A percentile compares a stretch with the other conserved stretches of the same genome.
Evolutionary conservation across 2,888 invertebrate genomes (phyloP).

Genomic region (Orchestes rusci): DNA sequence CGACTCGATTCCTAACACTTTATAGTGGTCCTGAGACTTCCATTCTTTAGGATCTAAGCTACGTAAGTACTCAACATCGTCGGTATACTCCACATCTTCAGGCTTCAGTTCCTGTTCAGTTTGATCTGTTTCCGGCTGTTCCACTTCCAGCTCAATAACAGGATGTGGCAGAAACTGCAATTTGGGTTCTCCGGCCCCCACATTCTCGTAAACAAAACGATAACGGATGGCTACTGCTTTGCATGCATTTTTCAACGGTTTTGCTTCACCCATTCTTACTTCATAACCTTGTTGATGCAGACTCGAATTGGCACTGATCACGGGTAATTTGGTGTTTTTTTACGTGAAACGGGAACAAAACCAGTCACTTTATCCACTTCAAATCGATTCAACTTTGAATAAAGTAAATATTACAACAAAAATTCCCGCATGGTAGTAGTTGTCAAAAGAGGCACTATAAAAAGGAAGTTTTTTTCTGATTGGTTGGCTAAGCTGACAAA

Average conservation of each 20-base stretch:
- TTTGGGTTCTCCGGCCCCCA: constrained; percentile 33
- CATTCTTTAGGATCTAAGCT: constrained; percentile 93
- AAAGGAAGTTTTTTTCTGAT: constrained; percentile 21
- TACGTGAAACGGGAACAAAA: not conserved
- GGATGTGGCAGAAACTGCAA: constrained; percentile 39
- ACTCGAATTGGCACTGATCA: not conserved
- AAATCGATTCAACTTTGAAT: no score
- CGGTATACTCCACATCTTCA: constrained; percentile 50
- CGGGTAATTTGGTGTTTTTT: constrained; percentile 10
- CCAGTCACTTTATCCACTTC: no score
- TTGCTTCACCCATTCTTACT: constrained; percentile 38
- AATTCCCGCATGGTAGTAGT: constrained; percentile 34
- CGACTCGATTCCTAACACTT: constrained; percentile 83
- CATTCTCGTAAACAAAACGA: constrained; percentile 37
- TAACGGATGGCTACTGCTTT: constrained; percentile 40
- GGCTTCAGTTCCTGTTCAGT: constrained; percentile 35
- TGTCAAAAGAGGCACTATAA: constrained; percentile 23
- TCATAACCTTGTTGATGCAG: constrained; percentile 26
- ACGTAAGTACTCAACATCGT: constrained; percentile 75
- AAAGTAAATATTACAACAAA: constrained; percentile 21
- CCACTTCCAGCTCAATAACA: constrained; percentile 36
- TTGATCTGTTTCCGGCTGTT: constrained; percentile 32
- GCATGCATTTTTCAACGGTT: constrained; percentile 33
- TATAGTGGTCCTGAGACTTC: constrained; percentile 98
- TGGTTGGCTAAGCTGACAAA: constrained; percentile 10